These are phyloP conservation scores for Columba janthina DNA, from an alignment of 2,113 vertebrate species.

Conservation along the genomic window DNA sequence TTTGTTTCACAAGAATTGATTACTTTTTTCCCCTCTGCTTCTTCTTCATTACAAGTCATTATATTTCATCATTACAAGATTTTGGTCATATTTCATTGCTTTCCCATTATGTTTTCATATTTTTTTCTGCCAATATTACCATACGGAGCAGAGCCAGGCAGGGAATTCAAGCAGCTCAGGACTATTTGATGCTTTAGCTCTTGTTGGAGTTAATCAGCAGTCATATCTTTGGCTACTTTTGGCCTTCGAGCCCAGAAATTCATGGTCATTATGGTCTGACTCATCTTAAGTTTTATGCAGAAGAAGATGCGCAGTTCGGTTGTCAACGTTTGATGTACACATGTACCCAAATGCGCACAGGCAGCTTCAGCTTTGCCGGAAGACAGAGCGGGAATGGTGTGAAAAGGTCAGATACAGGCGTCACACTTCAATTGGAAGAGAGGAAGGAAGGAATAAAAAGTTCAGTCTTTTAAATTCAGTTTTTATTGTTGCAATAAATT, in stretches of 20 bases:
- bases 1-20: not conserved
- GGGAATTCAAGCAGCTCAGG: not conserved
- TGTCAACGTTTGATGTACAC: rapidly evolving
- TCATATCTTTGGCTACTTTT: not conserved
- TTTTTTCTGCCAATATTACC: not conserved
- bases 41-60: slow-evolving; percentile 42
- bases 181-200: not conserved
- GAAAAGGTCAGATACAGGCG: not conserved
- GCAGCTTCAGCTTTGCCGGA: not conserved
- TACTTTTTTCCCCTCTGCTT: not conserved
- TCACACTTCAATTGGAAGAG: not conserved
- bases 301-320: not conserved
- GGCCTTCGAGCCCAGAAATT: not conserved
- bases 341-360: not conserved
- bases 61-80: slow-evolving; percentile 36
- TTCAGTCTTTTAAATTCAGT: not conserved
- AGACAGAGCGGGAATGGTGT: not conserved
- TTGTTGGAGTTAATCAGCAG: not conserved
- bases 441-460: not conserved
- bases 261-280: too few species aligned
- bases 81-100: slow-evolving; percentile 21
- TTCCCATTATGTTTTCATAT: not conserved
- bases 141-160: not conserved
- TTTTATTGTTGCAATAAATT: not conserved
- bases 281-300: not conserved